A percentile compares a stretch with the other conserved stretches of the same genome.
These are phyloP conservation scores for Hyperoodon ampullatus DNA, from an alignment of 2,113 vertebrate species.

Conservation along the genomic window DNA sequence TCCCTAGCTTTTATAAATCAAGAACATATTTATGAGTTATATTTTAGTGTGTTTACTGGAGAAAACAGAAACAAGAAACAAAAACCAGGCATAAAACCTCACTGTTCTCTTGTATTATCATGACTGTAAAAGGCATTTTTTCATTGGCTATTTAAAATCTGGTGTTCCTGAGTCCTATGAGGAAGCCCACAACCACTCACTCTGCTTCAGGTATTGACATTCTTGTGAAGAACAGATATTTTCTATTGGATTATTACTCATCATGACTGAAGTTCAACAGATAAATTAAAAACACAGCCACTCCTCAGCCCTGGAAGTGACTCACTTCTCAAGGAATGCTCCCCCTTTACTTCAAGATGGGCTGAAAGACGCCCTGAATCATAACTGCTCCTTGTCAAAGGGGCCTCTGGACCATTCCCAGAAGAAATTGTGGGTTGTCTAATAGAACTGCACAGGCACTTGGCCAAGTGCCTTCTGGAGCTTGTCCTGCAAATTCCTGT, in stretches of 20 bases:
- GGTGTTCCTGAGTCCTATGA: not conserved
- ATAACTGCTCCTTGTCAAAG: constrained; percentile 3
- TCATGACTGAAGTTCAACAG: constrained; percentile 73
- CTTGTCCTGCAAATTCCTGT: constrained; percentile 74
- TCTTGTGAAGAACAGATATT: constrained; percentile 58
- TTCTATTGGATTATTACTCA: constrained; percentile 66
- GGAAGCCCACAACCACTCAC: constrained; percentile 7
- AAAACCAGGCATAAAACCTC: not conserved
- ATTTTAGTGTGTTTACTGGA: constrained; percentile 14
- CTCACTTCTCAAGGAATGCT: constrained; percentile 56
- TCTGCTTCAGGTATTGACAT: constrained; percentile 55
- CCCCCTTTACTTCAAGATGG: not conserved
- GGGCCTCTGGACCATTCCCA: constrained; percentile 22
- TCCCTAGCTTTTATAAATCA: constrained; percentile 44
- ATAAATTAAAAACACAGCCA: constrained; percentile 69
- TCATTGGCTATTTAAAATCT: not conserved
- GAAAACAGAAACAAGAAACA: not conserved
- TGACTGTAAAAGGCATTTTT: not conserved
- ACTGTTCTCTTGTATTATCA: not conserved
- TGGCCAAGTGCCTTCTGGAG: constrained; percentile 73
- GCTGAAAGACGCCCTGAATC: constrained; percentile 37
- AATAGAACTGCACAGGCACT: constrained; percentile 52
- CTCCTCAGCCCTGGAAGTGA: constrained; percentile 65
- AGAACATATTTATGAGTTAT: constrained; percentile 25
- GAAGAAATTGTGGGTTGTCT: constrained; percentile 67